These are phyloP conservation scores for Odontocerum albicorne DNA, from an alignment of 2,888 invertebrate genomes.

Conservation along the genomic window DNA sequence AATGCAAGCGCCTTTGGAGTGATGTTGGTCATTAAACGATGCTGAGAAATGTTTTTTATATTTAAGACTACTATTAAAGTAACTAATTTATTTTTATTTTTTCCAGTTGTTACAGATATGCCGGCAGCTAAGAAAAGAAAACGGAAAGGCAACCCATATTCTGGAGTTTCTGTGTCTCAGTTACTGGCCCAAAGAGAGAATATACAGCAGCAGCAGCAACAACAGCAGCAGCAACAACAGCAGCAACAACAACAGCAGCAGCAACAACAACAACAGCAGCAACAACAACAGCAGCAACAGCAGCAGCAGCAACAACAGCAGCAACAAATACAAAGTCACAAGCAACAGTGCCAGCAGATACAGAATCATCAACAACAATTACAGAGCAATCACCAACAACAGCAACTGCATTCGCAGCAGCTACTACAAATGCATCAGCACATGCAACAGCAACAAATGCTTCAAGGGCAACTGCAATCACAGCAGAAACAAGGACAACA, in stretches of 20 bases:
- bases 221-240: conserved; percentile 44
- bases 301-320: conserved; percentile 40
- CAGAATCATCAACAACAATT: conserved; percentile 35
- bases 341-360: conserved; percentile 39
- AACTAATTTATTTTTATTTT: conserved; percentile 5
- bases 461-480: conserved; percentile 35
- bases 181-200: conserved; percentile 67
- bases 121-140: conserved; percentile 66
- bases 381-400: conserved; percentile 28
- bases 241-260: conserved; percentile 40
- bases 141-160: conserved; percentile 60
- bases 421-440: conserved; percentile 30
- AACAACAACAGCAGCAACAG: conserved; percentile 34
- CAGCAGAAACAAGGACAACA: conserved; percentile 19
- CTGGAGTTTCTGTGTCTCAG: conserved; percentile 66
- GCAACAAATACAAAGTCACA: conserved; percentile 40
- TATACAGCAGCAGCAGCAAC: conserved; percentile 54
- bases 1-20: too few species aligned
- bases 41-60: too few species aligned
- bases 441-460: conserved; percentile 28
- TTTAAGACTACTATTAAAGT: too few species aligned
- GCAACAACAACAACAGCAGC: conserved; percentile 39
- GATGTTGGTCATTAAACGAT: too few species aligned
- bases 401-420: conserved; percentile 37
- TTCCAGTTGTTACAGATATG: conserved; percentile 45